Evolutionary conservation across 2,113 vertebrate species (phyloP), one percentile per base, ranked within the genome.

Genomic region (Trinectes maculatus): DNA sequence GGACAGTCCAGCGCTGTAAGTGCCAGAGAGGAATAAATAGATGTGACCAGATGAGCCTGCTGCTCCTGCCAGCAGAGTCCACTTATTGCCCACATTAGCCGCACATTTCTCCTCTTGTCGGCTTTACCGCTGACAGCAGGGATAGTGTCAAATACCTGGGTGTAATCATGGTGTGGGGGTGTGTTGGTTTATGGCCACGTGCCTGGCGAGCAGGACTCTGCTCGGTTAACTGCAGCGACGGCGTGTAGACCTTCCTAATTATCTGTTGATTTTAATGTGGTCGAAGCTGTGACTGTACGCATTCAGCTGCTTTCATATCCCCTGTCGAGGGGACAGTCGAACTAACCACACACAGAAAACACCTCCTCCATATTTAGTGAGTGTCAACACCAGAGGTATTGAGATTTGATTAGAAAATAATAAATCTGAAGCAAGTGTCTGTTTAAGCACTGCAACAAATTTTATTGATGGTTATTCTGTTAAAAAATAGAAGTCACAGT

Each of bases 1-100:
- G 68, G 75, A 80, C 73, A 60, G 76, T 80, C 54, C 80, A 13
- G 68, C 49, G 44, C 47, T 6, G 46, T 6, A 37, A 39, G 64
- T 83, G 74, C 77, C 74, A 71, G 51, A 55, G 11, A 61, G 49
- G 70, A 2, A 63, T 3, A 16, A 65, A 24, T 16, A 53, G 37
- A 75, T 67, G 1, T 42, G 79, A 75, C 60, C 42, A 15, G 57
- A 51, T 40, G 74, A 56, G 67, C 26, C 2, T 12, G 55, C 40
- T 28, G 33, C 62, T 77, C 33, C 76, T 86, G 86, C 65, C 80
- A 84, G 74, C 71, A 78, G 51, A 40, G 25, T 58, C 76, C 76
- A 79, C 82, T 82, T 74, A 83, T 73, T 37, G 31, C 40, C 78
- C 56, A 55, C 76, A 60, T 81, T 79, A 68, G 62, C 56, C 25